Percentiles rank a stretch among this genome's conserved stretches.
These are phyloP conservation scores for Spea hammondii DNA, from an alignment of 2,797 vertebrate species.

Conservation along the genomic window DNA sequence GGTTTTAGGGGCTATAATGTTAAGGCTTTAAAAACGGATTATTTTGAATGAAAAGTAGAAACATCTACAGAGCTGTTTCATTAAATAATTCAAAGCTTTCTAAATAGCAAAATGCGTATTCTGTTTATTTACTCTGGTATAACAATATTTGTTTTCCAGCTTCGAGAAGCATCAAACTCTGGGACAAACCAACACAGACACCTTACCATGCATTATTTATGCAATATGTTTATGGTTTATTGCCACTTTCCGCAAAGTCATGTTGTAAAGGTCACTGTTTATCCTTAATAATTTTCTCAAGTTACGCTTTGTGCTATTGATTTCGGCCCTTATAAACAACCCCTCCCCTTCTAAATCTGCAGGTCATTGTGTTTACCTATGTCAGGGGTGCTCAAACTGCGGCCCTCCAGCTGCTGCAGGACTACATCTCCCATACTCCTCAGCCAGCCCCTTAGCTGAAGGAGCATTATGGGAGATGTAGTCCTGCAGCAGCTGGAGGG, in stretches of 20 bases:
- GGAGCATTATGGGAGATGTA: no score
- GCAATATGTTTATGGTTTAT: neutral
- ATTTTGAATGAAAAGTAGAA: neutral
- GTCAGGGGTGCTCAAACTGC: no score
- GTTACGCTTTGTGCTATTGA: neutral
- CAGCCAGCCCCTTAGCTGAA: no score
- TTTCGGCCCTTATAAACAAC: no score
- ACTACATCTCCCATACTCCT: no score
- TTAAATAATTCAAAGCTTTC: constrained; percentile 4
- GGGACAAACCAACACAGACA: neutral
- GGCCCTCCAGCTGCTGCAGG: no score
- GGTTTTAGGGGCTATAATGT: neutral
- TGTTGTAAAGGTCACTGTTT: constrained; percentile 1
- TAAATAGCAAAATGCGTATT: neutral
- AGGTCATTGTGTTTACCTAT: no score
- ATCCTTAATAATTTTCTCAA: neutral
- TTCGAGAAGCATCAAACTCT: neutral
- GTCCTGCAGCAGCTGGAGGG: no score
- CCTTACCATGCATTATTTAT: neutral
- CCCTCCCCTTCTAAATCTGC: no score
- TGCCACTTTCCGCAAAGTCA: neutral
- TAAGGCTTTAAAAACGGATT: neutral
- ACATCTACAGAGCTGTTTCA: neutral
- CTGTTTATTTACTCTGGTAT: neutral
- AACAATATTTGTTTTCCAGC: neutral